phyloP scores from a whole-genome alignment of 2,113 vertebrate genomes.

The Bettongia penicillata region DNA sequence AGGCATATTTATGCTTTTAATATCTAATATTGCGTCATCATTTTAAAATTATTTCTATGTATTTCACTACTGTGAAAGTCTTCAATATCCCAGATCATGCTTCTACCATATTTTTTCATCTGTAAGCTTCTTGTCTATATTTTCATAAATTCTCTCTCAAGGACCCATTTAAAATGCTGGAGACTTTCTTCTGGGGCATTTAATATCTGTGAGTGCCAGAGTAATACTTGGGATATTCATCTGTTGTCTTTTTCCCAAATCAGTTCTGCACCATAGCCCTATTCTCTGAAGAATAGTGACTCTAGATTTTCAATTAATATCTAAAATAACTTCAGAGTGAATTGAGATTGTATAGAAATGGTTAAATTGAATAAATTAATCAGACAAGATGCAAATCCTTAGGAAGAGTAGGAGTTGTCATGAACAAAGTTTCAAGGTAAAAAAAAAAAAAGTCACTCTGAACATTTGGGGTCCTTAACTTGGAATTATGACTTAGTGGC shows the following conservation, averaged over 20 bases:
- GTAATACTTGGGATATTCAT: neutral
- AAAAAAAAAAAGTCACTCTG: neutral
- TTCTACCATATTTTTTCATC: neutral
- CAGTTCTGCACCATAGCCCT: neutral
- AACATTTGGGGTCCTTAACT: neutral
- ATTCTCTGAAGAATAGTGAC: neutral
- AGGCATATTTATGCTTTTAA: neutral
- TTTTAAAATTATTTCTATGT: constrained; percentile 21
- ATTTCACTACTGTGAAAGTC: neutral
- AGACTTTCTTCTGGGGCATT: neutral
- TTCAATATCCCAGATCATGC: neutral
- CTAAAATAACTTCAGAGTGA: neutral
- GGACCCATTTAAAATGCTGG: neutral
- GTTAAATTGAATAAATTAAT: neutral
- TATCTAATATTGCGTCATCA: neutral
- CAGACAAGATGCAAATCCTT: neutral
- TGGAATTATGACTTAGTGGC: neutral
- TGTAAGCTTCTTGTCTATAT: neutral
- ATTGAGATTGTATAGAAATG: neutral
- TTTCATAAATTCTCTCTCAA: neutral
- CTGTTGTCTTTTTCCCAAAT: neutral
- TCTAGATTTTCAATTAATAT: neutral
- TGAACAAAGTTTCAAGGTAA: neutral
- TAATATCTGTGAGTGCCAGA: neutral
- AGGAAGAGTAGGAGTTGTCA: neutral